Evolutionary conservation across 2,888 invertebrate genomes (phyloP).

Genomic region (Meliscaeva auricollis): DNA sequence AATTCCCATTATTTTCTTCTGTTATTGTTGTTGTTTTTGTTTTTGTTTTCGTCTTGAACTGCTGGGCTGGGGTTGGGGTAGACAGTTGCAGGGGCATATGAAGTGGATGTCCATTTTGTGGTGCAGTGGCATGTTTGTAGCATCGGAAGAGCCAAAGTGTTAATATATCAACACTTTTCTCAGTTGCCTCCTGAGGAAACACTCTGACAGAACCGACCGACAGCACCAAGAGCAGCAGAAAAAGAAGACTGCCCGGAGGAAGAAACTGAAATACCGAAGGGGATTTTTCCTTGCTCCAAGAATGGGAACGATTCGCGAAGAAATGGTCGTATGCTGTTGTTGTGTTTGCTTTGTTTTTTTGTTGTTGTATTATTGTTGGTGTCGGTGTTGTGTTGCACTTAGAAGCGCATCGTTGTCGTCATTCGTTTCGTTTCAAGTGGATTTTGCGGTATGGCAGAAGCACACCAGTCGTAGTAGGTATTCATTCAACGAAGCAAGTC

Average conservation of each 20-base stretch:
- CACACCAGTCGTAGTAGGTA: conserved; percentile 34
- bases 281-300: conserved; percentile 3
- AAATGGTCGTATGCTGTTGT: conserved; percentile 51
- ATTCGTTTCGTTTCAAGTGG: conserved; percentile 63
- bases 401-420: conserved; percentile 40
- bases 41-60: too few relatives aligned
- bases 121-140: conserved; percentile 69
- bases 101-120: conserved; percentile 60
- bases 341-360: neutral
- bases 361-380: conserved; percentile 21
- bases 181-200: conserved; percentile 57
- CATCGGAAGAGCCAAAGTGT: conserved; percentile 74
- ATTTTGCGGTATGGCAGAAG: conserved; percentile 39
- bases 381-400: conserved; percentile 47
- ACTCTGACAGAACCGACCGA: conserved; percentile 28
- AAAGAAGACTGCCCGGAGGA: neutral
- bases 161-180: conserved; percentile 74
- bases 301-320: conserved; percentile 63
- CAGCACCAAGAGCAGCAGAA: conserved; percentile 14
- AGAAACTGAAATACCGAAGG: conserved; percentile 12
- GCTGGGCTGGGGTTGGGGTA: neutral
- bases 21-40: conserved; percentile 17
- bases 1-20: conserved; percentile 35
- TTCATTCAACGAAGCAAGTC: conserved; percentile 61
- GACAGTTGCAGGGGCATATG: neutral